phyloP scores from a whole-genome alignment of 2,888 invertebrate genomes.

The Xestoiulus laeticollis region DNA sequence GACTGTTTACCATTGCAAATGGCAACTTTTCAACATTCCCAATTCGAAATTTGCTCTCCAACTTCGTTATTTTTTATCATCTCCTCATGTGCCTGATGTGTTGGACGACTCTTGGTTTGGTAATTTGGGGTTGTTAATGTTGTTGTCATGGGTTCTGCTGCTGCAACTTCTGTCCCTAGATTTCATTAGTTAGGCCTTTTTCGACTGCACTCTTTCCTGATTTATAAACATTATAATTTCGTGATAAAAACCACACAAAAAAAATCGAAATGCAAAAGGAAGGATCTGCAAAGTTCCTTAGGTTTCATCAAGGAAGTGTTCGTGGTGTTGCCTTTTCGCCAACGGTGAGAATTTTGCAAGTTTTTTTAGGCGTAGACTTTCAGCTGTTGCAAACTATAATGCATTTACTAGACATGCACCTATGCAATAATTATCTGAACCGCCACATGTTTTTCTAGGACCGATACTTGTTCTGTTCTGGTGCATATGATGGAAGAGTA shows the following conservation, averaged over 20 bases:
- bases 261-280: constrained; percentile 53
- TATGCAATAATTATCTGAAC: too few relatives aligned
- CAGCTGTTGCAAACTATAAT: too few relatives aligned
- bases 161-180: not conserved
- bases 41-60: not conserved
- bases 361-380: not conserved
- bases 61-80: not conserved
- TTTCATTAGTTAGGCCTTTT: not conserved
- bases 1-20: not conserved
- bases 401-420: too few relatives aligned
- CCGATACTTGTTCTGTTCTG: constrained; percentile 67
- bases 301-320: constrained; percentile 54
- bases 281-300: constrained; percentile 52
- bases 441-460: constrained; percentile 62
- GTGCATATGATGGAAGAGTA: constrained; percentile 67
- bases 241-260: not conserved
- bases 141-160: not conserved
- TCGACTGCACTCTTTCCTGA: not conserved
- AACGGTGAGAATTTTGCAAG: constrained; percentile 36
- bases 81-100: not conserved
- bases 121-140: not conserved
- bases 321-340: constrained; percentile 55
- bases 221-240: not conserved
- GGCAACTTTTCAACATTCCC: not conserved
- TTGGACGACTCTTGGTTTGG: not conserved